Conservation (phyloP, 2,888 invertebrate genomes). For the Hesperia comma region DNA sequence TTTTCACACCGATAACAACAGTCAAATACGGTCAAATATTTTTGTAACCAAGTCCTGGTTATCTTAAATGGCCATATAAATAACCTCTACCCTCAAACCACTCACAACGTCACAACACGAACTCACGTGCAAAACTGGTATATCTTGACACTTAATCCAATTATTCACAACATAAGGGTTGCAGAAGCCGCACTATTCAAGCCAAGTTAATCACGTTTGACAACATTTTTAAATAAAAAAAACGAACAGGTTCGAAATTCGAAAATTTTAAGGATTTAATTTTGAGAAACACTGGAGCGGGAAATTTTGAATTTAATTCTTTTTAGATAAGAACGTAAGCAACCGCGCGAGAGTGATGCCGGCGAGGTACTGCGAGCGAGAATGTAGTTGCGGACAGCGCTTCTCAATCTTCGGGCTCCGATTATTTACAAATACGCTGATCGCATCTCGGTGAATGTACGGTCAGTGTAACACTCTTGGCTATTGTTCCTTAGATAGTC, state of each 20-base stretch:
- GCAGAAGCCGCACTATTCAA: constrained; percentile 33
- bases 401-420: constrained; percentile 60
- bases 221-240: constrained; percentile 18
- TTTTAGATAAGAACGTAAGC: constrained; percentile 46
- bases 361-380: constrained; percentile 60
- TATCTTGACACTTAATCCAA: constrained; percentile 27
- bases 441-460: neutral
- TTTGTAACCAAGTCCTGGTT: neutral
- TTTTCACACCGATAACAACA: neutral
- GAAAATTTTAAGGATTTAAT: neutral
- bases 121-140: constrained; percentile 29
- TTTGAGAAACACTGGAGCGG: neutral
- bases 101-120: constrained; percentile 1
- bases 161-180: constrained; percentile 32
- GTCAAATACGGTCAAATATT: neutral
- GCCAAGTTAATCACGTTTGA: constrained; percentile 14
- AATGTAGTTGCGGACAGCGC: constrained; percentile 54
- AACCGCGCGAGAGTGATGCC: constrained; percentile 54
- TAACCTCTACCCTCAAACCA: constrained; percentile 10
- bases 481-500: neutral
- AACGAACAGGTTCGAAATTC: constrained; percentile 4
- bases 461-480: neutral
- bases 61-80: constrained; percentile 14
- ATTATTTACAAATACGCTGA: constrained; percentile 38
- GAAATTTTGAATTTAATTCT: neutral